Percentiles rank a stretch among this genome's conserved stretches.
Evolutionary conservation across 2,888 invertebrate genomes (phyloP).

Genomic region (Epicampocera succincta): DNA sequence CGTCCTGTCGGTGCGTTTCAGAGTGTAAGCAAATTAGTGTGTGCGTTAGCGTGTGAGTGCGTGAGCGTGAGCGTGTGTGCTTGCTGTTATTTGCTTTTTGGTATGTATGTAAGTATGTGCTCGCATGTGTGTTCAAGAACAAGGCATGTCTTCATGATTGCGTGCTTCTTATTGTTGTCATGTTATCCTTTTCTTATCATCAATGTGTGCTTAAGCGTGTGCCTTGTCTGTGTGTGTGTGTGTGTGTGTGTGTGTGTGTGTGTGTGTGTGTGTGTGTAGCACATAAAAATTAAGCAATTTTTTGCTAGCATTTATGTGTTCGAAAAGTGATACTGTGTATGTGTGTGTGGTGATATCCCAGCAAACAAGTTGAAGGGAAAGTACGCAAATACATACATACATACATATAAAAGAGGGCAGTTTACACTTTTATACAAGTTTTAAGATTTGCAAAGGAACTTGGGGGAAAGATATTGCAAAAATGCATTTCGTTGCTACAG

Average conservation of each 20-base stretch:
- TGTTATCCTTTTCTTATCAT: constrained; percentile 44
- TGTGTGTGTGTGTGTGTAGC: not conserved
- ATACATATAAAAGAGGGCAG: too few species aligned
- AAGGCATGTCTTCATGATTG: constrained; percentile 24
- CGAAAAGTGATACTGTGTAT: too few species aligned
- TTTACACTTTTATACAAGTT: too few species aligned
- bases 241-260: constrained; percentile 1
- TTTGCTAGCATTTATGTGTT: too few species aligned
- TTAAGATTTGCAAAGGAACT: too few species aligned
- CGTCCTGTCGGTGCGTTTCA: constrained; percentile 18
- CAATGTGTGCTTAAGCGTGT: not conserved
- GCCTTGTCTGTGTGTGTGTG: not conserved
- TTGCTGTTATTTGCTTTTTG: constrained; percentile 53
- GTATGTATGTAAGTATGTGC: constrained; percentile 31
- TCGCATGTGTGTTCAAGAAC: too few species aligned
- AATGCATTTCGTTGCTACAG: too few species aligned
- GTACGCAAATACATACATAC: too few species aligned
- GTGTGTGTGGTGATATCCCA: not conserved
- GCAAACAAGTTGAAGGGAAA: constrained; percentile 1
- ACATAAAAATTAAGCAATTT: too few species aligned
- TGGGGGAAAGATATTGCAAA: too few species aligned
- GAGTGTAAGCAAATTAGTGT: not conserved
- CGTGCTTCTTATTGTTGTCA: constrained; percentile 34
- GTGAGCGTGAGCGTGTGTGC: too few species aligned
- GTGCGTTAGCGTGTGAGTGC: too few species aligned